These are phyloP conservation scores for Molorchus minor DNA, from an alignment of 2,888 invertebrate species.

Conservation along the genomic window DNA sequence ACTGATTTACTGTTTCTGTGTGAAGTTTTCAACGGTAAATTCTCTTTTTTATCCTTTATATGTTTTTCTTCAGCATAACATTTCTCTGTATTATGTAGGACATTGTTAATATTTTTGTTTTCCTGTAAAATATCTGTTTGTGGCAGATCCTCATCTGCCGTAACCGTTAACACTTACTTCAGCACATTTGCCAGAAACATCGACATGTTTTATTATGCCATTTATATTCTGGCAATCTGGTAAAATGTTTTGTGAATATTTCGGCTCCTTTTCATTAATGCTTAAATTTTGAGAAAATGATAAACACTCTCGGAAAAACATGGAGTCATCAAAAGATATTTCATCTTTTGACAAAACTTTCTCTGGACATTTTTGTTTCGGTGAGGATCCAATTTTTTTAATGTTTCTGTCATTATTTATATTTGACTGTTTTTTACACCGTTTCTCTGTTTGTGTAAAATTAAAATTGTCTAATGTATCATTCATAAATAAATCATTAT, in stretches of 20 bases:
- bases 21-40: too few species aligned
- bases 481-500: conserved; percentile 46
- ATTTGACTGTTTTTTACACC: conserved; percentile 2
- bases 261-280: conserved; percentile 13
- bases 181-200: too few species aligned
- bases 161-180: too few species aligned
- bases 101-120: conserved; percentile 10
- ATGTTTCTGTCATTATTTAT: not conserved
- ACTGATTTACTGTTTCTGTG: not conserved
- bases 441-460: conserved; percentile 35
- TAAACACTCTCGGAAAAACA: conserved; percentile 40
- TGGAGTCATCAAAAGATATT: conserved; percentile 52
- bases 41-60: too few species aligned
- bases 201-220: too few species aligned
- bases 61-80: not conserved
- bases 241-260: too few species aligned
- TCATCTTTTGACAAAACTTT: conserved; percentile 30
- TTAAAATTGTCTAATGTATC: conserved; percentile 53
- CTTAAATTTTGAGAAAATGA: conserved; percentile 14
- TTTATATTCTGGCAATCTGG: too few species aligned
- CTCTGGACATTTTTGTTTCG: conserved; percentile 6
- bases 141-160: too few species aligned
- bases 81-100: not conserved
- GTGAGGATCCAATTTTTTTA: conserved; percentile 12
- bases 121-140: conserved; percentile 11